Base-by-base conservation (phyloP, 2,888 invertebrate species). In the Polymixis flavicincta region DNA sequence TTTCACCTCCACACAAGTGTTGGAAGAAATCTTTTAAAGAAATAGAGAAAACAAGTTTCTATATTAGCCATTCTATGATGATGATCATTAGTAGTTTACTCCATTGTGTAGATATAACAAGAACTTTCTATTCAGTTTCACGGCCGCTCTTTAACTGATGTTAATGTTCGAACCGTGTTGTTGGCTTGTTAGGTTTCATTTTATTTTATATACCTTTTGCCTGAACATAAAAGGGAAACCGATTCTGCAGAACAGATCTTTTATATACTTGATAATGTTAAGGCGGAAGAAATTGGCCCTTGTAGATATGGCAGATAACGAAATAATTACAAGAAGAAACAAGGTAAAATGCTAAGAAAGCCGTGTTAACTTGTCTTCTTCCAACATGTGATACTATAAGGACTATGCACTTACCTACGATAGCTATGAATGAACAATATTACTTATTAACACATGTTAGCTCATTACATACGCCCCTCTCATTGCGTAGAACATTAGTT, bases 111-210 rank as follows among this genome's bases (percentile, higher is more conserved):
- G 54, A 48, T 48, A 70, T 60, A 37, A 63, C 70, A 55, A 70
- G 22, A 76, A 83, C 85, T 85, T 85, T 87, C 85, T 85, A 71
- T 78, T 77, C 73, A 80, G 71, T 74, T 71, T 73, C 74, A 82
- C 77, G 61, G 55, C 17, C 50, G 61, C 61, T 80, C 68, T 69
- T 76, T 59, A 59, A 55, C 32, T 63, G 37, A 63, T 65, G 64
- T 71, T 64, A 74, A 69, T 73, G 37, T 60, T 67, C 42, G n/a
- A 83, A 75, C 54, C 63, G 68, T n/a, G n/a, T 76, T 76, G 60
- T 74, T 66, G n/a, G 22, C 63, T 74, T 71, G 50, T 66, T 69
- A 17, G 37, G 17, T 65, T 57, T 7, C 8, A 74, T 74, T 66
- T 69, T 74, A 32, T 73, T 60, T 55, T 54, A 48, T 50, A 48